Evolutionary conservation across 2,797 vertebrate species (phyloP), one percentile per base, ranked within the genome.

Genomic region (Rhynchonycteris naso): DNA sequence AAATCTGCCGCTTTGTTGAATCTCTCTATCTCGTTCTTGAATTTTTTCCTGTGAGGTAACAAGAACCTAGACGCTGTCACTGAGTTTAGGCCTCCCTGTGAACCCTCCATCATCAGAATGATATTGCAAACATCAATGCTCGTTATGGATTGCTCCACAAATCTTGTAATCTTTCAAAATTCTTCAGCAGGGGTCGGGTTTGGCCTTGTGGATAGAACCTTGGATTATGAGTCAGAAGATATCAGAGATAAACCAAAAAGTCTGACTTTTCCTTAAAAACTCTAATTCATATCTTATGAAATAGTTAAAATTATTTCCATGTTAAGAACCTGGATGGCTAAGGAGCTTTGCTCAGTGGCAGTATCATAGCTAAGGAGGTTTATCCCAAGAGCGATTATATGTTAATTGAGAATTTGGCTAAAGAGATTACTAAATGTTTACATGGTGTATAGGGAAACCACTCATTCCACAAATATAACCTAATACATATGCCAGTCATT

Each of bases 261-360:
- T 75, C 38, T 59, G 68, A 61, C 35, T 91, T 81, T 75, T 63
- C 18, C 16, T 56, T 92, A 75, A 95, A 80, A 93, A 88, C 63
- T 56, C 21, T 47, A 79, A 50, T 80, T 86, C 18, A 75, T 92
- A 65, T 91, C 38, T 74, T n/a, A 79, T 0, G 1, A 75, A 91
- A 86, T 18, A 79, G 21, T 80, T 63, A 76, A 66, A 80, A 91
- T 71, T 47, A 56, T 81, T 90, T 86, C n/a, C 35, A 61, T 16
- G 76, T 47, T 35, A 21, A 88, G 8, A 95, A 84, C 30, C 87
- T 82, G 19, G 35, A 54, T 69, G 43, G 43, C 43, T 43, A 43
- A 43, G 43, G 43, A 43, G 43, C 43, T 43, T 43, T 43, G 43
- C 43, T 5, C 43, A 43, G 8, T 43, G 43, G 43, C 4, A 43